Conservation (phyloP, 2,888 invertebrate genomes). For the Aricia artaxerxes region DNA sequence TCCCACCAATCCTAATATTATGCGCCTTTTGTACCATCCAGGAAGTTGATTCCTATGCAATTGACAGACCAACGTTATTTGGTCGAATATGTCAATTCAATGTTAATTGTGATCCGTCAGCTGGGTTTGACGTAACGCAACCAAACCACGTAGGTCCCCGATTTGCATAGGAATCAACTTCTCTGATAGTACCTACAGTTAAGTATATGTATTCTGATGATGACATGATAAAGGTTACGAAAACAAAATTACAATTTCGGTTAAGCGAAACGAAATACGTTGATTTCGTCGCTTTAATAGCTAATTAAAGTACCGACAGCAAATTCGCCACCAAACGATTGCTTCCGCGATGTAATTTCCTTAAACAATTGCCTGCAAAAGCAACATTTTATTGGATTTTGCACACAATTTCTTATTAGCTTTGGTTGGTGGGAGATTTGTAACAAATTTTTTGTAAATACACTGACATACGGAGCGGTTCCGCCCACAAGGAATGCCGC, state of each 20-base stretch:
- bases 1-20: too few species aligned
- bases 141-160: too few species aligned
- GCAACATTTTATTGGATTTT: background rate
- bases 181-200: too few species aligned
- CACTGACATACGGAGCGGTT: background rate
- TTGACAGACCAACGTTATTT: too few species aligned
- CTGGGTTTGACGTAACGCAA: too few species aligned
- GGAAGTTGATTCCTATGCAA: too few species aligned
- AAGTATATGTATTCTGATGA: too few species aligned
- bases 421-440: background rate
- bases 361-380: background rate
- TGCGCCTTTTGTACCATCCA: too few species aligned
- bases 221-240: background rate
- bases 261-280: background rate
- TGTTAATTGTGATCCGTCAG: too few species aligned
- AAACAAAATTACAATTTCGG: background rate
- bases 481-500: too few species aligned
- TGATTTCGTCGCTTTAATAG: conserved; percentile 3
- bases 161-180: too few species aligned
- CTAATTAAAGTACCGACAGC: conserved; percentile 12
- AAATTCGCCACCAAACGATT: background rate
- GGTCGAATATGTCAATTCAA: too few species aligned
- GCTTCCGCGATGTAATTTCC: conserved; percentile 1
- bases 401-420: background rate
- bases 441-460: background rate